Evolutionary conservation across 2,888 invertebrate genomes (phyloP).

Genomic region (Danaus chrysippus): DNA sequence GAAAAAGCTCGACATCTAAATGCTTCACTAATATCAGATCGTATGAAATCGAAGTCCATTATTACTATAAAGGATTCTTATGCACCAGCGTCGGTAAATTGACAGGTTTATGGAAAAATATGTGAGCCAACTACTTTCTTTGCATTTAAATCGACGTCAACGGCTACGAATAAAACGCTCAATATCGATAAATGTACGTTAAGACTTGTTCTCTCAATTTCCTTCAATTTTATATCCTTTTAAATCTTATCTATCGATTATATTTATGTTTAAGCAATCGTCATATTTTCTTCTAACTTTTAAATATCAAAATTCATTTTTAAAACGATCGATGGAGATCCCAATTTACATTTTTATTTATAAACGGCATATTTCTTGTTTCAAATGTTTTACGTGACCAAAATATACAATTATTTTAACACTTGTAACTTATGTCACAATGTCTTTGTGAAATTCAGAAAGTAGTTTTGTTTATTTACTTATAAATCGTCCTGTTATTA

Average conservation of each 20-base stretch:
- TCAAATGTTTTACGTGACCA: too few relatives aligned
- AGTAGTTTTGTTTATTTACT: constrained; percentile 9
- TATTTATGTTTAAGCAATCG: too few relatives aligned
- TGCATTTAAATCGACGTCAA: constrained; percentile 61
- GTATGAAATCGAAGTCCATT: constrained; percentile 24
- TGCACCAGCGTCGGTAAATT: constrained; percentile 40
- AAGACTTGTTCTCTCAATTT: constrained; percentile 11
- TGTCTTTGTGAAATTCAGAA: constrained; percentile 9
- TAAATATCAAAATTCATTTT: too few relatives aligned
- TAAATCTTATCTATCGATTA: too few relatives aligned
- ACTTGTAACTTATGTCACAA: too few relatives aligned
- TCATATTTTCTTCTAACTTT: too few relatives aligned
- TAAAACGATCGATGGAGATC: too few relatives aligned
- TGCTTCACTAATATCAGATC: neutral
- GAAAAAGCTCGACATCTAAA: neutral
- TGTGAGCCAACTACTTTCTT: constrained; percentile 47
- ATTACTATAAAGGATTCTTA: constrained; percentile 24
- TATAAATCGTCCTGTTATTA: too few relatives aligned
- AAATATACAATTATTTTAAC: too few relatives aligned
- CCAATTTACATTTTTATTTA: too few relatives aligned
- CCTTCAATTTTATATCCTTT: too few relatives aligned
- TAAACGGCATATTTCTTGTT: too few relatives aligned
- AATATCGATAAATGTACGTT: constrained; percentile 20
- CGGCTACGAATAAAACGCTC: constrained; percentile 24
- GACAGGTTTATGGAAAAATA: constrained; percentile 57